Percentiles rank a stretch among this genome's conserved stretches.
Conservation (phyloP, 2,797 vertebrate species). For the Enteromius anoplus region DNA sequence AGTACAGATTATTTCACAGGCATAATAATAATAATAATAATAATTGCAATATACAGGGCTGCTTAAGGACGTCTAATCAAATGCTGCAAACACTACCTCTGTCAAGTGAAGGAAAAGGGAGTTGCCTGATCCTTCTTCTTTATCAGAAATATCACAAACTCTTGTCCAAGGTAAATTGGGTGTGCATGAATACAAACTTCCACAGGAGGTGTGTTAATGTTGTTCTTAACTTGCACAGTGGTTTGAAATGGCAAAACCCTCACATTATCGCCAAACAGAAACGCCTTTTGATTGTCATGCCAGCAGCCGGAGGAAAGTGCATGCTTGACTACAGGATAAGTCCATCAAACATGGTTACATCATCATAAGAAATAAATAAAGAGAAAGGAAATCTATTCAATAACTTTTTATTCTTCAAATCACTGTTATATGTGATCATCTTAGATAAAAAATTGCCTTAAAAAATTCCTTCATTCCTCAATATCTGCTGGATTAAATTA, state of each 20-base stretch:
- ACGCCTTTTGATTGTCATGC: slow-evolving; percentile 20
- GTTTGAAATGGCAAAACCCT: slow-evolving; percentile 22
- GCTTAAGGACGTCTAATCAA: neutral
- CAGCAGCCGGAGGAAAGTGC: neutral
- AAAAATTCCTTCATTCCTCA: neutral
- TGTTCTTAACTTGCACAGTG: slow-evolving; percentile 24
- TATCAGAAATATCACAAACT: slow-evolving; percentile 43
- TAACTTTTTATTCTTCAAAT: neutral
- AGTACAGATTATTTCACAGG: neutral
- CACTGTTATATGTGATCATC: slow-evolving; percentile 22
- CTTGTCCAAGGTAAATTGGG: slow-evolving; percentile 58
- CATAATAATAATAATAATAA: neutral
- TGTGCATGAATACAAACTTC: slow-evolving; percentile 55
- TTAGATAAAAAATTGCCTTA: neutral
- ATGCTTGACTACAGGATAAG: neutral
- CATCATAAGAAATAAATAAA: slow-evolving; percentile 7
- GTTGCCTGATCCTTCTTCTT: neutral
- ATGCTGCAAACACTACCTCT: neutral
- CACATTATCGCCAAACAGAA: slow-evolving; percentile 42
- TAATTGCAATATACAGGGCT: neutral
- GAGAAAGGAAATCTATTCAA: neutral
- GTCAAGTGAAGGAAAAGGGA: slow-evolving; percentile 32
- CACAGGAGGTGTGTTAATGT: slow-evolving; percentile 46
- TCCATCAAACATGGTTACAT: slow-evolving; percentile 5
- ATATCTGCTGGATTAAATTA: slow-evolving; percentile 23